These are phyloP conservation scores for Ataeniobius toweri DNA, from an alignment of 2,797 vertebrate genomes.

Conservation along the genomic window DNA sequence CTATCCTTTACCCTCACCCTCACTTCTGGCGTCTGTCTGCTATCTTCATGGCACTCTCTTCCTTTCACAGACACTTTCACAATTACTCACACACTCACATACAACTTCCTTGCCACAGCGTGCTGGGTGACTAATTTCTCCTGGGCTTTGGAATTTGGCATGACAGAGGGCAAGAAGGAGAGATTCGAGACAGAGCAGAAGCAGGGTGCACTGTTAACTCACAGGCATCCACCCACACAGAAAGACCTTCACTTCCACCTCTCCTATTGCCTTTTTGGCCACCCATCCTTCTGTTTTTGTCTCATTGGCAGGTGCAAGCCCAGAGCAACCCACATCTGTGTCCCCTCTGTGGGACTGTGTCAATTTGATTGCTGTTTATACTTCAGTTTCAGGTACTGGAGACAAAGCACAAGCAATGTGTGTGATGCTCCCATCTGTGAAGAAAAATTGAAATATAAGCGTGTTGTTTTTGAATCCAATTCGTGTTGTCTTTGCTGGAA, in stretches of 20 bases:
- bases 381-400: conserved; percentile 52
- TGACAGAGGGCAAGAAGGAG: conserved; percentile 64
- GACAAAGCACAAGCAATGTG: conserved; percentile 53
- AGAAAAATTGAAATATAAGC: conserved; percentile 65
- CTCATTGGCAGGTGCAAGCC: conserved; percentile 42
- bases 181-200: conserved; percentile 66
- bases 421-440: conserved; percentile 54
- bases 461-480: conserved; percentile 68
- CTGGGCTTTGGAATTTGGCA: conserved; percentile 72
- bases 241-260: conserved; percentile 51
- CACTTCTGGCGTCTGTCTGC: conserved; percentile 29
- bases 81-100: conserved; percentile 19
- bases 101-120: conserved; percentile 44
- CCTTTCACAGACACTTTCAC: conserved; percentile 35
- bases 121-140: conserved; percentile 81
- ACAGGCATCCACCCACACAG: conserved; percentile 63
- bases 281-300: conserved; percentile 42
- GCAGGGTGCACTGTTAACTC: conserved; percentile 58
- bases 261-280: conserved; percentile 54
- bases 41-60: conserved; percentile 34
- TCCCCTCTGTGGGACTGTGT: conserved; percentile 38
- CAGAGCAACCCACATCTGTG: conserved; percentile 34
- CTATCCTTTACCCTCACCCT: conserved; percentile 14
- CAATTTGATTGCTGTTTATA: conserved; percentile 64
- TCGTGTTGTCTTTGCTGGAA: conserved; percentile 54